phyloP scores from a whole-genome alignment of 2,113 vertebrate genomes.

The Sinocyclocheilus grahami region DNA sequence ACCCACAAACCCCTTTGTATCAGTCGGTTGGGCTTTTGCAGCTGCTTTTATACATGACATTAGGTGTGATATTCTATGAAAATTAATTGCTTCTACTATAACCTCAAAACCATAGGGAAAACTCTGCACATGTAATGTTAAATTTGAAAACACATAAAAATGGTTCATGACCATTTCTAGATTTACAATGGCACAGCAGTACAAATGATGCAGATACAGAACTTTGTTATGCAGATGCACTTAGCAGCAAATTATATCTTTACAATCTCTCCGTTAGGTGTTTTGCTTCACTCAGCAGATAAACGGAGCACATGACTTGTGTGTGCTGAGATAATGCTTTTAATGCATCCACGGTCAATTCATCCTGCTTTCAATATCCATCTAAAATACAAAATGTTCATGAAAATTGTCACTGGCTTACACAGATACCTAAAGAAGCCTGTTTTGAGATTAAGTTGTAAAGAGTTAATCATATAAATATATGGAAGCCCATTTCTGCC shows the following conservation, averaged over 20 bases:
- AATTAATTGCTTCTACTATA: not conserved
- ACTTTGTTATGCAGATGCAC: slow-evolving; percentile 28
- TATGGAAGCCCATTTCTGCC: not conserved
- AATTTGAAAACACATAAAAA: slow-evolving; percentile 13
- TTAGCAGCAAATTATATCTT: slow-evolving; percentile 17
- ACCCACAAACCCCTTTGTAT: slow-evolving; percentile 16
- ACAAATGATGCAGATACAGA: not conserved
- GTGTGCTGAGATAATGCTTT: slow-evolving; percentile 14
- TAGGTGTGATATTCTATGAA: not conserved
- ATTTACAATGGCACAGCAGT: slow-evolving; percentile 11
- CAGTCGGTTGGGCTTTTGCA: not conserved
- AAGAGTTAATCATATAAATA: not conserved
- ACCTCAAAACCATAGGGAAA: slow-evolving; percentile 11
- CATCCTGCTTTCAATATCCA: not conserved
- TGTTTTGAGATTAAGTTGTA: not conserved
- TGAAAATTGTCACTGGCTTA: not conserved
- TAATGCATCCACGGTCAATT: not conserved
- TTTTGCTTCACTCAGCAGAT: slow-evolving; percentile 25
- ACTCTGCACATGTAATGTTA: not conserved
- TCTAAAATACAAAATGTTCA: not conserved
- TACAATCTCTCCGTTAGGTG: slow-evolving; percentile 15
- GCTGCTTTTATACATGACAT: not conserved
- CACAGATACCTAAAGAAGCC: too few relatives aligned
- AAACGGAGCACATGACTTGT: not conserved
- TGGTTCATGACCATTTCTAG: not conserved